Percentiles rank a stretch among this genome's conserved stretches.
Conservation (phyloP, 2,797 vertebrate species). For the Paedocypris micromegethes region DNA sequence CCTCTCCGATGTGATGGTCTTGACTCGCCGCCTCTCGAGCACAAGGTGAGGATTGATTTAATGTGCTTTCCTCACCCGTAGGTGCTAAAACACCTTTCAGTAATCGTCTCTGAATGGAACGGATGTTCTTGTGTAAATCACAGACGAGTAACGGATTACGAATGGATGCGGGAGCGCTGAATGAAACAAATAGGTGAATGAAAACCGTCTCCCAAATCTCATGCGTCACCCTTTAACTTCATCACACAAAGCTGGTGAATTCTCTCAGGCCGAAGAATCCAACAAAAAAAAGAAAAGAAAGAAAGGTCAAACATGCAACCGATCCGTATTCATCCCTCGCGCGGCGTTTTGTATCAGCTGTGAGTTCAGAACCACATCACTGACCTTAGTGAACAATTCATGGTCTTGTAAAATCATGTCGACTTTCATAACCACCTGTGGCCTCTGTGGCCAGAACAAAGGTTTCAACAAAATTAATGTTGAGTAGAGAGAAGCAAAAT, state of each 20-base stretch:
- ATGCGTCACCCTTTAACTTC: background rate
- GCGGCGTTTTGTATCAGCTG: background rate
- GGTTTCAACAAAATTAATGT: background rate
- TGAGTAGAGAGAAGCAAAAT: background rate
- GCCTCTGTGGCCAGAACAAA: background rate
- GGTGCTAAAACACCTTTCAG: slow-evolving; percentile 50
- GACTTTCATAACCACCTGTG: slow-evolving; percentile 5
- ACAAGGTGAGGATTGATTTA: slow-evolving; percentile 50
- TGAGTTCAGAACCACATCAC: slow-evolving; percentile 4
- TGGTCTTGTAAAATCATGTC: slow-evolving; percentile 2
- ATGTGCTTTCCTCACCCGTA: slow-evolving; percentile 45
- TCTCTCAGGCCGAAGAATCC: background rate
- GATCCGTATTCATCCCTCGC: background rate
- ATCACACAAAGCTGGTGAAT: background rate
- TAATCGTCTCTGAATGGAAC: slow-evolving; percentile 58
- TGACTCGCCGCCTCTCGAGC: slow-evolving; percentile 14
- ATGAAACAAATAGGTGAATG: slow-evolving; percentile 28
- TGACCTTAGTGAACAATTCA: slow-evolving; percentile 15
- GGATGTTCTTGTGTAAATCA: slow-evolving; percentile 57
- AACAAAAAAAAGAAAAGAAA: background rate
- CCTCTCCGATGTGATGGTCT: slow-evolving; percentile 17
- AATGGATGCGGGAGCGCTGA: slow-evolving; percentile 16
- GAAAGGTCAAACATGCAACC: background rate
- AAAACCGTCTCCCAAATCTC: slow-evolving; percentile 10
- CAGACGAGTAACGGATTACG: slow-evolving; percentile 49